These are phyloP conservation scores for Lemur catta DNA, from an alignment of 2,797 vertebrate species.

Conservation along the genomic window DNA sequence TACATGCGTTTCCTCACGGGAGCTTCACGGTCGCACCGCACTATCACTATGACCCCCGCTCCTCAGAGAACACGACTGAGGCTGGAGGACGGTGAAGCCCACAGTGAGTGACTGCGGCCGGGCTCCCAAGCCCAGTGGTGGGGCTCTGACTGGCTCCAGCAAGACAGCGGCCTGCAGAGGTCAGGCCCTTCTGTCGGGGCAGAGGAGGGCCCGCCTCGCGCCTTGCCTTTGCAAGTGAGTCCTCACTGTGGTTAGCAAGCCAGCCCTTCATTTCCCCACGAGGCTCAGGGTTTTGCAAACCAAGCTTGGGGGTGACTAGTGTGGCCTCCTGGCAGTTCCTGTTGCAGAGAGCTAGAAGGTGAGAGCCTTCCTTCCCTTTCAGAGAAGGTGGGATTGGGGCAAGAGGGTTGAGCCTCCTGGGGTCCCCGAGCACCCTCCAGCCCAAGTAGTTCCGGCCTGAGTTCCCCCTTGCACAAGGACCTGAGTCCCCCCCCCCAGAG, in stretches of 20 bases:
- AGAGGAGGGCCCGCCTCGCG: neutral
- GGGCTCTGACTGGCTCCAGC: neutral
- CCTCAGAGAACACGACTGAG: neutral
- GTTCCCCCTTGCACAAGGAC: rapidly evolving
- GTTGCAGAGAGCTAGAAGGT: conserved; percentile 41
- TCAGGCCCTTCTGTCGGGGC: neutral
- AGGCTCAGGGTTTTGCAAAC: conserved; percentile 73
- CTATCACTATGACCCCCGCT: neutral
- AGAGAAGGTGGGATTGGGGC: neutral
- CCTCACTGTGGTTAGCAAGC: conserved; percentile 61
- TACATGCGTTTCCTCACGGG: neutral
- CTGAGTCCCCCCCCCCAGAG: rapidly evolving
- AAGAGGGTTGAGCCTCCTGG: neutral
- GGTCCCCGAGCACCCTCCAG: neutral
- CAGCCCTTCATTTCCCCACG: conserved; percentile 72
- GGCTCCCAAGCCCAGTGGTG: neutral
- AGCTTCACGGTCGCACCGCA: rapidly evolving
- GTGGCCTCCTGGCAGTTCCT: conserved; percentile 54
- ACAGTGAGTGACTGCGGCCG: rapidly evolving
- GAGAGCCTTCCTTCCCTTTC: conserved; percentile 54
- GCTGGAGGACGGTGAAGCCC: rapidly evolving
- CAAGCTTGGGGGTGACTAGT: neutral
- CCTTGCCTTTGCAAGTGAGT: conserved; percentile 68
- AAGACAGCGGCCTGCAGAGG: neutral
- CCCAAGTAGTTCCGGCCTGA: neutral